phyloP scores from a whole-genome alignment of 1,140 invertebrate species.

The Drosophila kurseongensis region DNA sequence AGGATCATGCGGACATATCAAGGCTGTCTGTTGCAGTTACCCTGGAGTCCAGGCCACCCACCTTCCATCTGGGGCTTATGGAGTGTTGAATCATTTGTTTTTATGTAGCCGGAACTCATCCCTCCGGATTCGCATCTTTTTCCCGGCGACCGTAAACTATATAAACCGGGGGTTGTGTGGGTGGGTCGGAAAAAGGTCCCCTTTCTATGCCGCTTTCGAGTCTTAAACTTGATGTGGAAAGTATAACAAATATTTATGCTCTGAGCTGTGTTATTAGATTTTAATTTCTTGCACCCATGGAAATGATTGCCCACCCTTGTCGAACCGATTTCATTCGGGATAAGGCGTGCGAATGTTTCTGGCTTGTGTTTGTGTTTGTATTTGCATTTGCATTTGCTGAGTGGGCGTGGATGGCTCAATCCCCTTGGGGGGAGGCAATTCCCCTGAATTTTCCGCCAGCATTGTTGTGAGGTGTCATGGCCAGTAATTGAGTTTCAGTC shows the following conservation, averaged over 20 bases:
- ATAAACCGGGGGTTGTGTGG: constrained; percentile 46
- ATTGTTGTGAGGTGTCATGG: constrained; percentile 77
- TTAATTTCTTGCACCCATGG: constrained; percentile 81
- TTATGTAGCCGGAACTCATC: constrained; percentile 46
- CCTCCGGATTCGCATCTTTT: constrained; percentile 3
- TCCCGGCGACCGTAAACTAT: constrained; percentile 47
- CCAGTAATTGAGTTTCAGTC: constrained; percentile 78
- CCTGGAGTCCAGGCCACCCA: constrained; percentile 19
- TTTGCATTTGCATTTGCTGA: constrained; percentile 15
- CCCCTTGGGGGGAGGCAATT: constrained; percentile 12
- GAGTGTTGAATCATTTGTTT: constrained; percentile 80
- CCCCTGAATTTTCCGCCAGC: constrained; percentile 2
- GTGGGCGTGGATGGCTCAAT: constrained; percentile 50
- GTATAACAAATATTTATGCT: constrained; percentile 83
- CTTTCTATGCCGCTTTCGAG: constrained; percentile 9
- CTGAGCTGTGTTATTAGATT: constrained; percentile 82
- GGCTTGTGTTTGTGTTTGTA: constrained; percentile 66
- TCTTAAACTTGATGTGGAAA: constrained; percentile 61
- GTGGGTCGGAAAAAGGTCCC: constrained; percentile 26
- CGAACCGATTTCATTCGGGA: background rate
- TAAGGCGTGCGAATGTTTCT: constrained; percentile 67
- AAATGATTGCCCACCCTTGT: constrained; percentile 36
- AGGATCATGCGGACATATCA: constrained; percentile 48
- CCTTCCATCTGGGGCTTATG: constrained; percentile 22
- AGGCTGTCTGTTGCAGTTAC: constrained; percentile 69